These are phyloP conservation scores for Diploptera punctata DNA, from an alignment of 2,888 invertebrate genomes.

Conservation along the genomic window DNA sequence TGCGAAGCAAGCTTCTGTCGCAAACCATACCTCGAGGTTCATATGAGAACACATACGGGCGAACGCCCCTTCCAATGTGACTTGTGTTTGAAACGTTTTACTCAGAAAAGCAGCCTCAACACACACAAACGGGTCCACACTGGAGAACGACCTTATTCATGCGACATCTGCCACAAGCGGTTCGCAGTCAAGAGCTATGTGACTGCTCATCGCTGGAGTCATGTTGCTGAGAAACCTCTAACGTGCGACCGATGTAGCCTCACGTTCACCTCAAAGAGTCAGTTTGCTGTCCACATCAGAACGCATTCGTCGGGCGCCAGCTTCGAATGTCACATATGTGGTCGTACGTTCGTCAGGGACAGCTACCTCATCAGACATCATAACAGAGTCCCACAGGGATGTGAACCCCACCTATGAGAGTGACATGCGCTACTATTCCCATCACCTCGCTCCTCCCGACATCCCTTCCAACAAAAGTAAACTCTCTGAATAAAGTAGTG, in stretches of 20 bases:
- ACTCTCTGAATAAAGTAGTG: slow-evolving; percentile 8
- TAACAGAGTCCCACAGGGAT: slow-evolving; percentile 73
- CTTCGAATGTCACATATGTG: slow-evolving; percentile 77
- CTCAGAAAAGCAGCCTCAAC: slow-evolving; percentile 82
- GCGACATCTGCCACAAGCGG: slow-evolving; percentile 80
- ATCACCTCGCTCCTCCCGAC: neutral
- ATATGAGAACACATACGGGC: slow-evolving; percentile 77
- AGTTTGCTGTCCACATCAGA: slow-evolving; percentile 78
- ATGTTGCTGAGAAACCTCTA: slow-evolving; percentile 76
- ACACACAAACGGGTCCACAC: slow-evolving; percentile 83
- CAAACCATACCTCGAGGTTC: slow-evolving; percentile 81
- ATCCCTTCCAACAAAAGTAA: neutral
- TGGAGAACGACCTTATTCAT: slow-evolving; percentile 78
- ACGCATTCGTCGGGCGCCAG: slow-evolving; percentile 73
- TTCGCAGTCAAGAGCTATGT: slow-evolving; percentile 84
- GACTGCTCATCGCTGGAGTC: slow-evolving; percentile 80
- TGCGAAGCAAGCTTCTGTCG: slow-evolving; percentile 82
- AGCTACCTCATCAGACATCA: slow-evolving; percentile 80
- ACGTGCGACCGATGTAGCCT: slow-evolving; percentile 75
- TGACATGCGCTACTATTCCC: slow-evolving; percentile 30
- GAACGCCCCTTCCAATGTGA: slow-evolving; percentile 78
- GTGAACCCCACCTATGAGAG: slow-evolving; percentile 47
- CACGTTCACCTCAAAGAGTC: slow-evolving; percentile 76
- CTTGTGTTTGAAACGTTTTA: slow-evolving; percentile 77
- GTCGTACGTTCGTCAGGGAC: slow-evolving; percentile 76